These are phyloP conservation scores for Andricus grossulariae DNA, from an alignment of 1,140 invertebrate genomes.

Conservation along the genomic window DNA sequence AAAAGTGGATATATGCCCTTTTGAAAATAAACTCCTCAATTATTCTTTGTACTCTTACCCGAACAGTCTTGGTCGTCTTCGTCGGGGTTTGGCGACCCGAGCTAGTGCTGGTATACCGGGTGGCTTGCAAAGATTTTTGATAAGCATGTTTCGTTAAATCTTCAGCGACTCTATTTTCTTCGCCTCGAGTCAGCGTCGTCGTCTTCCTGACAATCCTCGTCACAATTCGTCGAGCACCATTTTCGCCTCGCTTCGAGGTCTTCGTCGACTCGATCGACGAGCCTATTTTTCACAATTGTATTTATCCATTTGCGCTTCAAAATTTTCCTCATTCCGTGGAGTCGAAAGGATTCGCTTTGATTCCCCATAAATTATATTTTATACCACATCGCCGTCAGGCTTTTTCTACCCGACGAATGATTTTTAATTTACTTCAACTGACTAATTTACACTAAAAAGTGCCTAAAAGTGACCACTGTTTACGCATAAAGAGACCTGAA, in stretches of 20 bases:
- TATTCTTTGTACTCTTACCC: conserved; percentile 65
- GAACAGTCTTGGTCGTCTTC: conserved; percentile 66
- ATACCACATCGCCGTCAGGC: too few relatives aligned
- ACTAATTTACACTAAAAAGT: too few relatives aligned
- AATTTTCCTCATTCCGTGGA: background rate
- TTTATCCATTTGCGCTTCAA: conserved; percentile 1
- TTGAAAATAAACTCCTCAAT: too few relatives aligned
- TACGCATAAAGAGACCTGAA: too few relatives aligned
- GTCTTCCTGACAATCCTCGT: conserved; percentile 92
- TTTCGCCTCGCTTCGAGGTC: conserved; percentile 84
- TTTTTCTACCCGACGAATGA: too few relatives aligned
- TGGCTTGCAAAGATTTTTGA: conserved; percentile 74
- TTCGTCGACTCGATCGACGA: conserved; percentile 88
- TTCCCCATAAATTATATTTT: background rate
- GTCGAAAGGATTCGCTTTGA: conserved; percentile 42
- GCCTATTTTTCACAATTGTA: conserved; percentile 53
- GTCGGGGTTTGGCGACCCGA: conserved; percentile 60
- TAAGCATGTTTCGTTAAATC: conserved; percentile 79
- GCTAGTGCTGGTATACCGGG: conserved; percentile 67
- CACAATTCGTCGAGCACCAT: conserved; percentile 86
- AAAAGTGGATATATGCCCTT: too few relatives aligned
- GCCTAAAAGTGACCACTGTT: too few relatives aligned
- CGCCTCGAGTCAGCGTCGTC: conserved; percentile 91
- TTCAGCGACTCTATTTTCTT: conserved; percentile 86
- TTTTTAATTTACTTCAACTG: too few relatives aligned